These are phyloP conservation scores for Brachyrhaphis roseni DNA, from an alignment of 2,797 vertebrate species.

Conservation along the genomic window DNA sequence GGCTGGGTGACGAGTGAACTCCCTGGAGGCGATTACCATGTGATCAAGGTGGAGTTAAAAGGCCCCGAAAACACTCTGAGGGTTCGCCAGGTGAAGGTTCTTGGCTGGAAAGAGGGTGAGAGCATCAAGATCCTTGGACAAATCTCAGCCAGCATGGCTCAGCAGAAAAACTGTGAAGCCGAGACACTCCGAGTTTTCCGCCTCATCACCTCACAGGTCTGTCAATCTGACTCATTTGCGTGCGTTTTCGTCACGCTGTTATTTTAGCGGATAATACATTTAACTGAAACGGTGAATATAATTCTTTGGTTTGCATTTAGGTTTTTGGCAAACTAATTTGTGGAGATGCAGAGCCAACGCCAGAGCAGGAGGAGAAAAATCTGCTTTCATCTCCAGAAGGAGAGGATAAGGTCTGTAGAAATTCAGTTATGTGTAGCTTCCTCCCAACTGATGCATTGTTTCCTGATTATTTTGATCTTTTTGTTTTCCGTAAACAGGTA, in stretches of 20 bases:
- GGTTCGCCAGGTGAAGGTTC: constrained; percentile 96
- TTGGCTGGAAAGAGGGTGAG: constrained; percentile 98
- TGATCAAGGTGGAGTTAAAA: constrained; percentile 97
- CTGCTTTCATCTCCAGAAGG: constrained; percentile 97
- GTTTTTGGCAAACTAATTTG: constrained; percentile 99
- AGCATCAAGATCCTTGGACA: constrained; percentile 96
- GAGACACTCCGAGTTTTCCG: constrained; percentile 96
- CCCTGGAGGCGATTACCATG: constrained; percentile 94
- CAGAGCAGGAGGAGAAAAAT: constrained; percentile 98
- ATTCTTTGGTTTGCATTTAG: constrained; percentile 67
- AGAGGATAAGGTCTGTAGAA: constrained; percentile 94
- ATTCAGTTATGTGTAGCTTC: neutral
- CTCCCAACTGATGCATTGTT: neutral
- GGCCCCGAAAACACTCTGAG: constrained; percentile 98
- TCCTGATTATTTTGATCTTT: neutral
- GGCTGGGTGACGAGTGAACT: constrained; percentile 99
- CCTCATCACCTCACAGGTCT: constrained; percentile 97
- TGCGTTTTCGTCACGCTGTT: neutral
- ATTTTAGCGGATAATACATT: neutral
- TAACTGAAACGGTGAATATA: neutral
- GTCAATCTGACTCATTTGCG: neutral
- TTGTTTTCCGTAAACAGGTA: constrained; percentile 78
- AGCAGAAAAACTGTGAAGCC: constrained; percentile 97
- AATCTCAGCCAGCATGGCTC: constrained; percentile 95
- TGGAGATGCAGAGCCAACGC: constrained; percentile 97